Conservation (phyloP, 2,888 invertebrate species). For the Lepetodrilus schrolli region DNA sequence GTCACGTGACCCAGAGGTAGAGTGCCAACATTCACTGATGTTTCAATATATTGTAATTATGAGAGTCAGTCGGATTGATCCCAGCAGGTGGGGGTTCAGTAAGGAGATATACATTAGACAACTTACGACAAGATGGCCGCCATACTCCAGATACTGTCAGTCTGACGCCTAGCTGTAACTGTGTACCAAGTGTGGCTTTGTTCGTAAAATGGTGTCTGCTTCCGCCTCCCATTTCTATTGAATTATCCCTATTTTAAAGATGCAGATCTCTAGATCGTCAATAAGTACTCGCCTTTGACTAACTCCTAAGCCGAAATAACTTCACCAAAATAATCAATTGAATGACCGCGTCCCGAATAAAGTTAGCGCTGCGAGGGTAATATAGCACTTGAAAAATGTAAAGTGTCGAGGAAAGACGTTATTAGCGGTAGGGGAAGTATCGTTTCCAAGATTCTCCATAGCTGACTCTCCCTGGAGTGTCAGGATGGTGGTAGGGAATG, state of each 20-base stretch:
- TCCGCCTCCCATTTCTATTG: background rate
- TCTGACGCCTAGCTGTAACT: background rate
- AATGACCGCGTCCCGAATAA: slow-evolving; percentile 10
- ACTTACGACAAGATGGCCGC: too few relatives aligned
- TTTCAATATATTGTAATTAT: too few relatives aligned
- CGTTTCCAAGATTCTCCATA: slow-evolving; percentile 11
- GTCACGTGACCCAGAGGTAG: too few relatives aligned
- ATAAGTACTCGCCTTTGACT: slow-evolving; percentile 13
- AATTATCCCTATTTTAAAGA: background rate
- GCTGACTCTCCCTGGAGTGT: background rate
- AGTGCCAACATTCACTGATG: too few relatives aligned
- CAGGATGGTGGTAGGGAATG: background rate
- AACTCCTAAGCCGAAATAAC: background rate
- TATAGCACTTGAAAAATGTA: slow-evolving; percentile 24
- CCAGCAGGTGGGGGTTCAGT: too few relatives aligned
- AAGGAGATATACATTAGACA: too few relatives aligned
- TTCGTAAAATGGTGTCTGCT: background rate
- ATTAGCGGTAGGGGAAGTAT: slow-evolving; percentile 24
- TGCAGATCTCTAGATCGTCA: background rate
- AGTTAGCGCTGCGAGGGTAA: background rate
- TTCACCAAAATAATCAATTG: slow-evolving; percentile 18
- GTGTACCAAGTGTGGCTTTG: background rate
- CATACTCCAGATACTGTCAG: background rate
- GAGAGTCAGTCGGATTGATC: too few relatives aligned
- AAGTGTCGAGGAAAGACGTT: slow-evolving; percentile 18